Conservation (phyloP, 2,113 vertebrate species). For the Oriolus oriolus region DNA sequence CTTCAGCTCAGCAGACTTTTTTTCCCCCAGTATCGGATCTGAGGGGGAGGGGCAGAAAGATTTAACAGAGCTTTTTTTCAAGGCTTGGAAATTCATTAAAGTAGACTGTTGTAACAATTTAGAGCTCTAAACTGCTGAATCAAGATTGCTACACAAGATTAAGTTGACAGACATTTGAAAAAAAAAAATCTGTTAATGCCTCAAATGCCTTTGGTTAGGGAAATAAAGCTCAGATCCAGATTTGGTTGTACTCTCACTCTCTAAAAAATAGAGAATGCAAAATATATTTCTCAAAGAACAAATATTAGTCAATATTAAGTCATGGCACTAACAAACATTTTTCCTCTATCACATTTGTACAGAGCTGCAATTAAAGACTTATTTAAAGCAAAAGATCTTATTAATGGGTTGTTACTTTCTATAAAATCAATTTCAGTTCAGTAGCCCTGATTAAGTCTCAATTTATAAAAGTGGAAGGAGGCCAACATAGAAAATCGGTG, state of each 20-base stretch:
- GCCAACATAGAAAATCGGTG: slow-evolving; percentile 29
- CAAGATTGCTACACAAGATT: not conserved
- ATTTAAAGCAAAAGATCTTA: slow-evolving; percentile 34
- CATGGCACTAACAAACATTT: not conserved
- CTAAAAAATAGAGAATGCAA: not conserved
- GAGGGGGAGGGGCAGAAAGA: not conserved
- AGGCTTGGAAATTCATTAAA: not conserved
- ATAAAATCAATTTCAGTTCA: slow-evolving; percentile 43
- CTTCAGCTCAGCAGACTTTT: not conserved
- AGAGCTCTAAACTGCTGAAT: not conserved
- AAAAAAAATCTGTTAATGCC: not conserved
- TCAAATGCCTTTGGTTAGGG: not conserved
- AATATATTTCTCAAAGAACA: not conserved
- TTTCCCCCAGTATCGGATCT: not conserved
- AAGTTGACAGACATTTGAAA: not conserved
- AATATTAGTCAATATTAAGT: not conserved
- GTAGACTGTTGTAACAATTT: not conserved
- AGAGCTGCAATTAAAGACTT: slow-evolving; percentile 22
- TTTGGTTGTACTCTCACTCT: not conserved
- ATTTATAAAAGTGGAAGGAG: slow-evolving; percentile 46
- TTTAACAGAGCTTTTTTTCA: not conserved
- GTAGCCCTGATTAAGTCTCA: slow-evolving; percentile 40
- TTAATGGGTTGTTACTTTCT: slow-evolving; percentile 13
- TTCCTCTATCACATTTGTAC: not conserved
- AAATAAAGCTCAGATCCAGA: not conserved